Percentiles rank a stretch among this genome's conserved stretches.
Conservation (phyloP, 2,888 invertebrate species). For the Autographa pulchrina region DNA sequence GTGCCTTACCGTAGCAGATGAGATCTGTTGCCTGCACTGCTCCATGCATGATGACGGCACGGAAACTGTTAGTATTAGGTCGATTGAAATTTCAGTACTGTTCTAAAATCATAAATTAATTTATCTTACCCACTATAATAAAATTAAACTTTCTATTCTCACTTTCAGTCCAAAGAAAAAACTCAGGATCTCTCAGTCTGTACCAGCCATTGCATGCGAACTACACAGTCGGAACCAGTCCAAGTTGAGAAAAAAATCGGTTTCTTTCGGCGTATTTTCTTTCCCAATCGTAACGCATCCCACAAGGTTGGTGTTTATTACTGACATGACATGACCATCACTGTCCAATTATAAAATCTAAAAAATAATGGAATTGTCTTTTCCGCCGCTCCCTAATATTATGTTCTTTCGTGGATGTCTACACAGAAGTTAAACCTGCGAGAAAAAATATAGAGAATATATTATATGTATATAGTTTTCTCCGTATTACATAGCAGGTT, state of each 20-base stretch:
- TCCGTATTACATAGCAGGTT: too few relatives aligned
- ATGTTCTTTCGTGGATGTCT: too few relatives aligned
- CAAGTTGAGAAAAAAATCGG: conserved; percentile 67
- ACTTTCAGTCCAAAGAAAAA: conserved; percentile 54
- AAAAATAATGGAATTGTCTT: neutral
- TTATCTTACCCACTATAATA: neutral
- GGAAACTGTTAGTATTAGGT: conserved; percentile 74
- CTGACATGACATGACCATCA: too few relatives aligned
- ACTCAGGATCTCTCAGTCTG: conserved; percentile 63
- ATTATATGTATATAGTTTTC: too few relatives aligned
- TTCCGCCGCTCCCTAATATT: too few relatives aligned
- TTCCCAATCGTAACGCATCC: conserved; percentile 64
- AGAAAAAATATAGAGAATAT: too few relatives aligned
- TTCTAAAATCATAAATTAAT: conserved; percentile 10
- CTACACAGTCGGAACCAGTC: conserved; percentile 68
- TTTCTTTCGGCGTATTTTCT: conserved; percentile 67
- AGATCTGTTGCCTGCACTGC: conserved; percentile 68
- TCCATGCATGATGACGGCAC: conserved; percentile 69
- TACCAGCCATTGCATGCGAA: conserved; percentile 58
- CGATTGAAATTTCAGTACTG: conserved; percentile 29
- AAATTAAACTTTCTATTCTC: conserved; percentile 20
- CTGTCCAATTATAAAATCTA: neutral
- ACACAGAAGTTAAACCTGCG: too few relatives aligned
- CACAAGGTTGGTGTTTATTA: conserved; percentile 62
- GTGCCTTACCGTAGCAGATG: conserved; percentile 73